Percentiles rank a stretch among this genome's conserved stretches.
These are phyloP conservation scores for Heterohyrax brucei DNA, from an alignment of 2,797 vertebrate genomes.

Conservation along the genomic window DNA sequence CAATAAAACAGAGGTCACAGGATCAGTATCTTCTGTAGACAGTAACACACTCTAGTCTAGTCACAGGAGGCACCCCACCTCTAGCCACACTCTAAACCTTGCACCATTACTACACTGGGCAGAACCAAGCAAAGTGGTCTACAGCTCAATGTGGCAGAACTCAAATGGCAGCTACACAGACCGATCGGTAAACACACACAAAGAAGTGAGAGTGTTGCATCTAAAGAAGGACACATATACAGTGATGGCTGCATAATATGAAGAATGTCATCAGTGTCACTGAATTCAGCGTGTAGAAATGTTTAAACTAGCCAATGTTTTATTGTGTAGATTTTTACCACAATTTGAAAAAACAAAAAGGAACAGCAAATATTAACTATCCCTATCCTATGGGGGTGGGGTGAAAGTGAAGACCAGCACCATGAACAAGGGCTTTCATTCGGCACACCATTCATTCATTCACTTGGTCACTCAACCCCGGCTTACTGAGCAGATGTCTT, in stretches of 20 bases:
- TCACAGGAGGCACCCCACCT: too few relatives aligned
- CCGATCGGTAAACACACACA: neutral
- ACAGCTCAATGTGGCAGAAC: neutral
- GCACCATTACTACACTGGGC: neutral
- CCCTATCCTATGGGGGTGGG: neutral
- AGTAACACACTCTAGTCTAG: neutral
- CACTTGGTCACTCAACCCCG: neutral
- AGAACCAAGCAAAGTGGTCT: neutral
- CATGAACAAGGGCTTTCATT: neutral
- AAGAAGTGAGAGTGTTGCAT: neutral
- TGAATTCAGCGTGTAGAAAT: neutral
- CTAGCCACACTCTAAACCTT: neutral
- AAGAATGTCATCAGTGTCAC: neutral
- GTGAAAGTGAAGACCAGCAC: neutral
- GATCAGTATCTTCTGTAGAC: neutral
- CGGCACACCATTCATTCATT: neutral
- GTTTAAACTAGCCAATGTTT: neutral
- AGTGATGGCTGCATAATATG: neutral
- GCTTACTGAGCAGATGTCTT: neutral
- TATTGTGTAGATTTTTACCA: neutral
- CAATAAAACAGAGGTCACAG: neutral
- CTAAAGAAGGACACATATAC: neutral
- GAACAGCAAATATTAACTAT: neutral
- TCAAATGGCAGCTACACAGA: neutral
- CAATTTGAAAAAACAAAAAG: neutral